Evolutionary conservation across 2,113 vertebrate species (phyloP).

Genomic region (Triplophysa tibetana): DNA sequence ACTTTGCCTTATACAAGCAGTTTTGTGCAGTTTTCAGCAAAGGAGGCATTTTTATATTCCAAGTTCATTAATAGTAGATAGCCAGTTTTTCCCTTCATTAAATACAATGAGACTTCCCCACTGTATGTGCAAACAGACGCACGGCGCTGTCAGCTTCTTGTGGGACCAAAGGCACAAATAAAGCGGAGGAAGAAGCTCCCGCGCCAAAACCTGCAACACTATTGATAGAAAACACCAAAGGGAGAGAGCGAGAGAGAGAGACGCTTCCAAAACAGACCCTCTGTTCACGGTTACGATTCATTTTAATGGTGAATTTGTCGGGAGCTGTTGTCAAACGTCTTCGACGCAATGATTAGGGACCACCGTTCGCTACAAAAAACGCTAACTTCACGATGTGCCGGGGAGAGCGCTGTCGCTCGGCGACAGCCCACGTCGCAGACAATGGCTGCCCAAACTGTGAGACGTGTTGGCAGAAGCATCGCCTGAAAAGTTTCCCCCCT

Average conservation of each 20-base stretch:
- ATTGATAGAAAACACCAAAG: constrained; percentile 60
- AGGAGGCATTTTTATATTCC: constrained; percentile 69
- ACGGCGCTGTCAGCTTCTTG: constrained; percentile 70
- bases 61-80: constrained; percentile 80
- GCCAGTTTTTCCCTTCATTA: constrained; percentile 79
- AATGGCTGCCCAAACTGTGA: constrained; percentile 75
- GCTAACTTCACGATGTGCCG: constrained; percentile 72
- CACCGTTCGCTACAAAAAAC: constrained; percentile 72
- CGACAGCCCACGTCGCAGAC: constrained; percentile 73
- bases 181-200: constrained; percentile 61
- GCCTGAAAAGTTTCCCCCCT: constrained; percentile 65
- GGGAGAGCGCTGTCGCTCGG: constrained; percentile 70
- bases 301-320: constrained; percentile 80
- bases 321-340: constrained; percentile 74
- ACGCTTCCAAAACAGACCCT: constrained; percentile 62
- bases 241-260: constrained; percentile 21
- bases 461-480: constrained; percentile 71
- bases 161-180: constrained; percentile 72
- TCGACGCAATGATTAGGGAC: constrained; percentile 74
- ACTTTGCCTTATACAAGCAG: constrained; percentile 72
- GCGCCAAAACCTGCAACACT: constrained; percentile 67
- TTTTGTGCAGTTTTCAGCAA: constrained; percentile 75
- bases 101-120: constrained; percentile 76
- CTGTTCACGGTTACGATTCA: constrained; percentile 67
- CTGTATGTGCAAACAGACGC: constrained; percentile 67